Evolutionary conservation across 2,797 vertebrate genomes (phyloP).

Genomic region (Crax fasciolata): DNA sequence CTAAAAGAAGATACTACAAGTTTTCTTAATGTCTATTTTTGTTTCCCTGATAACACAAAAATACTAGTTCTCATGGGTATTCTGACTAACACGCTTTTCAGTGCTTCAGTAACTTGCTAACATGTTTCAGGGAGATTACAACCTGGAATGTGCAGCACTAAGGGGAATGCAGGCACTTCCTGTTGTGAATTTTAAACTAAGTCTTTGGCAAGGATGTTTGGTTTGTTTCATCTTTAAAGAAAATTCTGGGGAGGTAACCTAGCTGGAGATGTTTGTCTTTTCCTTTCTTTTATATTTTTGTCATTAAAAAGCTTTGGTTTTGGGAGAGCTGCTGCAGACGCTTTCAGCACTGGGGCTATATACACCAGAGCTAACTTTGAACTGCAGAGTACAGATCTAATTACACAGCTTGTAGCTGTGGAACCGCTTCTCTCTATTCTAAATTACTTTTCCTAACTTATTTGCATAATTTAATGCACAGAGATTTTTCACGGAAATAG

Average conservation of each 20-base stretch:
- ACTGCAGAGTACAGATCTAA: constrained; percentile 80
- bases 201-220: background rate
- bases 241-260: constrained; percentile 52
- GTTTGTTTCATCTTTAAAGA: constrained; percentile 31
- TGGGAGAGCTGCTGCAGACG: constrained; percentile 55
- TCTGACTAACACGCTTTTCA: background rate
- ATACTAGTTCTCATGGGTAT: background rate
- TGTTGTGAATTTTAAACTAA: constrained; percentile 11
- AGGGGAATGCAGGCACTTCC: background rate
- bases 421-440: constrained; percentile 75
- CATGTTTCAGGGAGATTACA: background rate
- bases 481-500: constrained; percentile 77
- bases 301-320: constrained; percentile 78
- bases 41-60: background rate
- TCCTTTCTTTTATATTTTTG: constrained; percentile 62
- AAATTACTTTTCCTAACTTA: constrained; percentile 80
- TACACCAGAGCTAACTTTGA: constrained; percentile 77
- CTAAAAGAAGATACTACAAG: background rate
- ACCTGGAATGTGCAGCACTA: background rate
- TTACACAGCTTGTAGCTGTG: constrained; percentile 81
- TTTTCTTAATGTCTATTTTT: background rate
- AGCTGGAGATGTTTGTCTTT: constrained; percentile 61
- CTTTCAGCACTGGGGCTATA: constrained; percentile 53
- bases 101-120: background rate
- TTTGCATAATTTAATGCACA: constrained; percentile 83